Evolutionary conservation across 2,113 vertebrate species (phyloP), one percentile per base, ranked within the genome.

Genomic region (Gallinago undulata): DNA sequence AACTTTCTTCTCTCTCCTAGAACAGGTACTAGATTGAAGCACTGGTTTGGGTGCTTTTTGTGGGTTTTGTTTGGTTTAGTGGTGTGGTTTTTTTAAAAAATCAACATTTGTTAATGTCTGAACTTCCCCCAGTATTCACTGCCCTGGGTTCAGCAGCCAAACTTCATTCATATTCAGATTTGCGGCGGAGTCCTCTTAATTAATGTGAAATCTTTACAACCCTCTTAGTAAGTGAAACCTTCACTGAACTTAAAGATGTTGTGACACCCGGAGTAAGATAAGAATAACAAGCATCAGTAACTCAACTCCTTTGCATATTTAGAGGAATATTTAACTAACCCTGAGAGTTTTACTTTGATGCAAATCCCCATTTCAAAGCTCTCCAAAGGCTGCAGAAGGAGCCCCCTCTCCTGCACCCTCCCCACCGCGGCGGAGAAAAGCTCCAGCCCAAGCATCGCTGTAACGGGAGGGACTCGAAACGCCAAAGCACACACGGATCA

Each of bases 251-350:
- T 96, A 60, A 95, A 95, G 94, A 91, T 89, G 95, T 93, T 96
- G 89, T 96, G 94, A 92, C 93, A 96, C 89, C 5, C 6, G 51
- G 91, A 94, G 93, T 53, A 73, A 95, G 91, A 96, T 91, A 94
- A 96, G 90, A 96, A 93, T 90, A 96, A 96, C 94, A 93, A 97
- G 95, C 90, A 96, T 66, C 92, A 94, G 90, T 72, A 96, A 93
- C 94, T 93, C 86, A 24, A 47, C 45, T 79, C 80, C 90, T 96
- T 57, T 95, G 89, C 89, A 82, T 96, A 94, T 96, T 95, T 84
- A 92, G 95, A 94, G 86, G 96, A 92, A 91, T 94, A 94, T 79
- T 93, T 93, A 86, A 95, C 88, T 82, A 95, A 93, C 76, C 62
- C 74, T 5, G 15, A 62, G 92, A 93, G 87, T 84, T 82, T 84